A percentile compares a stretch with the other conserved stretches of the same genome.
These are phyloP conservation scores for Sorex araneus DNA, from an alignment of 2,113 vertebrate genomes.

Conservation along the genomic window DNA sequence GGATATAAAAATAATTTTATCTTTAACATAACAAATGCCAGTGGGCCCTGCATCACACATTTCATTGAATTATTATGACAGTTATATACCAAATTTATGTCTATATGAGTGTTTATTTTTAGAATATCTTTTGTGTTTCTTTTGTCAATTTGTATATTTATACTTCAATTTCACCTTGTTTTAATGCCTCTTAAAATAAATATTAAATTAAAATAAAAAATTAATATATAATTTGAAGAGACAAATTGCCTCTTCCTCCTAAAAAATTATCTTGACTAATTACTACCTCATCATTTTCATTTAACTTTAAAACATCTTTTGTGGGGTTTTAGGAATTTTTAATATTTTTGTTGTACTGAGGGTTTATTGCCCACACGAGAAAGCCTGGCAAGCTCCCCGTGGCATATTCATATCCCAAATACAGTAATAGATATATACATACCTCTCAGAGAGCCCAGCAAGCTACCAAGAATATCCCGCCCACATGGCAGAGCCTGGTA, in stretches of 20 bases:
- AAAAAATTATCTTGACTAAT: background rate
- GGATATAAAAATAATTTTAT: background rate
- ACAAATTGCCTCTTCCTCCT: background rate
- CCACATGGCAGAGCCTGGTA: too few species aligned
- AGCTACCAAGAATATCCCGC: too few species aligned
- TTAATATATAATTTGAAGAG: conserved; percentile 18
- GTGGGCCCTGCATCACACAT: background rate
- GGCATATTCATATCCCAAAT: too few species aligned
- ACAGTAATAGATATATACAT: too few species aligned
- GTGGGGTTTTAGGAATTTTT: conserved; percentile 4
- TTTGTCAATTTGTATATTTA: background rate
- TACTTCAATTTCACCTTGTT: background rate
- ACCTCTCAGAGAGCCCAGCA: too few species aligned
- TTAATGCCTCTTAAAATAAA: background rate
- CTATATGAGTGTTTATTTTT: background rate
- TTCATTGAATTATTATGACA: conserved; percentile 2
- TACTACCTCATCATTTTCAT: background rate
- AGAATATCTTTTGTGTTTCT: background rate
- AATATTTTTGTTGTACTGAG: conserved; percentile 25
- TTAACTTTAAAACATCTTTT: conserved; percentile 39
- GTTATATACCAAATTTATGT: background rate
- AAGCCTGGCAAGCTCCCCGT: too few species aligned
- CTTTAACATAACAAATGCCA: background rate
- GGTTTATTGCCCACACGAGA: too few species aligned
- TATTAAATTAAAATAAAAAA: too few species aligned